Evolutionary conservation across 2,888 invertebrate genomes (phyloP).

Genomic region (Hypselothyrea guttata): DNA sequence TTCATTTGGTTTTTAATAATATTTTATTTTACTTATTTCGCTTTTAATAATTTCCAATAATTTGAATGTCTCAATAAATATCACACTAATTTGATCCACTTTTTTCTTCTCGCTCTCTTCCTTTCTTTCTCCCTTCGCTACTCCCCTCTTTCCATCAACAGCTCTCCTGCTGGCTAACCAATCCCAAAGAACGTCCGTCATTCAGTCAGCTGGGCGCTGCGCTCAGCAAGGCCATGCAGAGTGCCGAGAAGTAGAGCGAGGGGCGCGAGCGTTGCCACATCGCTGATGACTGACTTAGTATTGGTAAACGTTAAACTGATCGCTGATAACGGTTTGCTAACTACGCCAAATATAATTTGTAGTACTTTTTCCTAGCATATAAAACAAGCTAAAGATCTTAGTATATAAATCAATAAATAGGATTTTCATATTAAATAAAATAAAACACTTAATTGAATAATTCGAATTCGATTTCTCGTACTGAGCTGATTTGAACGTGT

Average conservation of each 20-base stretch:
- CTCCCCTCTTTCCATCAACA: slow-evolving; percentile 8
- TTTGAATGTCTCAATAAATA: too few relatives aligned
- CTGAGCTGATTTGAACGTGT: slow-evolving; percentile 45
- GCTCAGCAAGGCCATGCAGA: slow-evolving; percentile 82
- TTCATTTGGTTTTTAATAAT: too few relatives aligned
- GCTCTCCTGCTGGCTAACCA: slow-evolving; percentile 78
- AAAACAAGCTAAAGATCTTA: not conserved
- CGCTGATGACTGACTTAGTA: slow-evolving; percentile 44
- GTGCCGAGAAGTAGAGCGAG: slow-evolving; percentile 69
- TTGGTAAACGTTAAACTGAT: slow-evolving; percentile 42
- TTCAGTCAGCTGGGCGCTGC: slow-evolving; percentile 82
- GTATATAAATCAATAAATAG: not conserved
- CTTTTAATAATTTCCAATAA: too few relatives aligned
- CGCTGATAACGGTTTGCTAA: slow-evolving; percentile 42
- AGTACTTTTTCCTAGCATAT: slow-evolving; percentile 45
- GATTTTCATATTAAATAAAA: not conserved
- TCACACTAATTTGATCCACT: slow-evolving; percentile 11
- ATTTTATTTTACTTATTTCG: too few relatives aligned
- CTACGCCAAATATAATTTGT: slow-evolving; percentile 63
- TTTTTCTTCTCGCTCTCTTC: slow-evolving; percentile 7
- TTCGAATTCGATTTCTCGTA: slow-evolving; percentile 14
- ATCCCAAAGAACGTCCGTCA: slow-evolving; percentile 82
- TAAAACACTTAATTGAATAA: not conserved
- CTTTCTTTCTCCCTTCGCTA: not conserved
- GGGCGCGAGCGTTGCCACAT: slow-evolving; percentile 12